Percentiles rank a stretch among this genome's conserved stretches.
Conservation (phyloP, 2,797 vertebrate genomes). For the Kryptolebias ocellatus region DNA sequence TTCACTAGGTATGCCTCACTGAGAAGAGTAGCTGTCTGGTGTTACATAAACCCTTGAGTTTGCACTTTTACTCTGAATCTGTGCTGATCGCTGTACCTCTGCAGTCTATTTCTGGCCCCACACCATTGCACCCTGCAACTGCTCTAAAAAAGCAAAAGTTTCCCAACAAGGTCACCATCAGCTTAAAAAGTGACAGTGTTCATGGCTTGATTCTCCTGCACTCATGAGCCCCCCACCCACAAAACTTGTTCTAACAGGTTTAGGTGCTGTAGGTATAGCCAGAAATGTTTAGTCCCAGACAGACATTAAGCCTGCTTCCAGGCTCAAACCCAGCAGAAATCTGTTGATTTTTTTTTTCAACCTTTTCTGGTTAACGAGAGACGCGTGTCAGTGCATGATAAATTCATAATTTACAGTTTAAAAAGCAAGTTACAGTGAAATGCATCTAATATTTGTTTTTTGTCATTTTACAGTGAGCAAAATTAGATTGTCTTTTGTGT, state of each 20-base stretch:
- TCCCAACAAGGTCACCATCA: neutral
- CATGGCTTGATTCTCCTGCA: neutral
- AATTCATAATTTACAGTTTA: neutral
- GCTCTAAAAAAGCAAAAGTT: neutral
- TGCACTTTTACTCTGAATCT: neutral
- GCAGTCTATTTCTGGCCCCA: slow-evolving; percentile 6
- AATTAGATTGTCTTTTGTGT: too few species aligned
- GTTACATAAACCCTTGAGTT: neutral
- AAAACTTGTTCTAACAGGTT: neutral
- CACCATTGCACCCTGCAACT: neutral
- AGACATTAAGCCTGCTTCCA: neutral
- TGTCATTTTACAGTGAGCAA: too few species aligned
- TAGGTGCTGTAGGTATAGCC: neutral
- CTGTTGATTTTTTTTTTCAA: neutral
- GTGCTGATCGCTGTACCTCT: neutral
- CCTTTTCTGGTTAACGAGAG: neutral
- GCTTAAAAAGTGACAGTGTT: neutral
- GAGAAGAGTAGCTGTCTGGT: neutral
- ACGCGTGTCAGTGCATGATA: neutral
- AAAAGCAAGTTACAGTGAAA: neutral
- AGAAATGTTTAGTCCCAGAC: neutral
- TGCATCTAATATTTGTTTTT: too few species aligned
- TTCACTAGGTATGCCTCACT: too few species aligned
- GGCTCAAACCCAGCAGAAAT: neutral
- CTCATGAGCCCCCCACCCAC: neutral